Evolutionary conservation across 2,888 invertebrate species (phyloP).

Genomic region (Lasioglossum zephyrum): DNA sequence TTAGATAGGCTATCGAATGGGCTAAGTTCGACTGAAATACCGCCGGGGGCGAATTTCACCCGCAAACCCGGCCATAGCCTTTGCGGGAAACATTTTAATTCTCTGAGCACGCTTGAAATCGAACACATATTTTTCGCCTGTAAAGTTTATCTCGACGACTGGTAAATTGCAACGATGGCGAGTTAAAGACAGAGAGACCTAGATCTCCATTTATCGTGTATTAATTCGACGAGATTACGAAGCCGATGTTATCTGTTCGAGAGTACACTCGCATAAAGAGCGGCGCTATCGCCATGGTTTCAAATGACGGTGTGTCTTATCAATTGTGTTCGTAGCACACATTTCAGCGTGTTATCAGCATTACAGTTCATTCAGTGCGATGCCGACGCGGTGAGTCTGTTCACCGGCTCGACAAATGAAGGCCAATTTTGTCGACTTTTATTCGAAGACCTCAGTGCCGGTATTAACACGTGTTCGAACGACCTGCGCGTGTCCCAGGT

Average conservation of each 20-base stretch:
- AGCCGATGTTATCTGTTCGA: constrained; percentile 21
- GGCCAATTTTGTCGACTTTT: constrained; percentile 29
- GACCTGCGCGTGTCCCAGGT: constrained; percentile 19
- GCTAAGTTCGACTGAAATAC: too few relatives aligned
- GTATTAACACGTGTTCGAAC: background rate
- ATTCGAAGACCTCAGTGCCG: background rate
- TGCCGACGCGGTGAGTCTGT: constrained; percentile 49
- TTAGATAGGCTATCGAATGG: too few relatives aligned
- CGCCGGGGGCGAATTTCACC: too few relatives aligned
- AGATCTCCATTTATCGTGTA: background rate
- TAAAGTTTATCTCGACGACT: too few relatives aligned
- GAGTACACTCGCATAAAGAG: constrained; percentile 21
- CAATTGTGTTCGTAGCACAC: constrained; percentile 55
- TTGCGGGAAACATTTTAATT: too few relatives aligned
- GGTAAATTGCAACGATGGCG: too few relatives aligned
- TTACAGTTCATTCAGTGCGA: constrained; percentile 48
- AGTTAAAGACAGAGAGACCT: too few relatives aligned
- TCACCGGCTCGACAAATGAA: constrained; percentile 12
- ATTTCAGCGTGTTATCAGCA: constrained; percentile 57
- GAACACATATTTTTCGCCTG: too few relatives aligned
- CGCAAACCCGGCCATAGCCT: too few relatives aligned
- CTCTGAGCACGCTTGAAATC: too few relatives aligned
- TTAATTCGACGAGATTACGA: constrained; percentile 36
- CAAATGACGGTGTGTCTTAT: constrained; percentile 51
- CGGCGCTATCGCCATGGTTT: constrained; percentile 17